Evolutionary conservation across 1,140 invertebrate genomes (phyloP), one percentile per base, ranked within the genome.

Genomic region (Pseudomyrmex cubaensis): DNA sequence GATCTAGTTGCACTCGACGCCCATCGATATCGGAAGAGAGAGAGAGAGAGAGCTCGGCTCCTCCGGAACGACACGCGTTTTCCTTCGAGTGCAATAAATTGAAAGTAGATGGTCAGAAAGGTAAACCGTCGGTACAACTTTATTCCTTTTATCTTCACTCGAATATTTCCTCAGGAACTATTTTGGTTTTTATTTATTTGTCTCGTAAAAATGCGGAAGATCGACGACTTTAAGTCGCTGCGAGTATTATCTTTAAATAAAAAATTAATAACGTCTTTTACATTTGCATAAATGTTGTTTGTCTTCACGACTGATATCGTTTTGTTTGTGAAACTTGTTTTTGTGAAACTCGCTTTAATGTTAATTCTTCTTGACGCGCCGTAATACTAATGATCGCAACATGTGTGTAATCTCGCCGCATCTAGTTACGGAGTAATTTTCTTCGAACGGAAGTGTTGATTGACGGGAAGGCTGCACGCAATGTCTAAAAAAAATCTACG

Each of bases 361-460:
- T 10, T 10, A 8, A 44, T 44, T 17, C 7, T 63, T 75, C 10
- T 25, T 62, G 15, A n/a, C 22, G n/a, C 12, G 20, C 15, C 17
- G 20, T 72, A 57, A 48, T 46, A 59, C 50, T 8, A 7, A 20
- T 35, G 10, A 52, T 54, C 57, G 63, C 44, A 56, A 35, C 35
- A 1, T 35, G 35, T 35, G 35, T 22, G 66, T 64, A 20, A 69
- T 69, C 25, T 50, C n/a, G 48, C 46, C 4, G 15, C 5, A 57
- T 8, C 10, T 74, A 3, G 13, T n/a, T 50, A 25, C 1, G 22
- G 44, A 70, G 59, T 17, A n/a, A 86, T 61, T 70, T 76, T 59
- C 75, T 54, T 86, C 59, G 3, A 25, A 46, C 15, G 62, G 46
- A 73, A 61, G 52, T 66, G 35, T 83, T 86, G 83, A 86, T 56